These are phyloP conservation scores for Microcaecilia unicolor DNA, from an alignment of 2,797 vertebrate species.

Conservation along the genomic window DNA sequence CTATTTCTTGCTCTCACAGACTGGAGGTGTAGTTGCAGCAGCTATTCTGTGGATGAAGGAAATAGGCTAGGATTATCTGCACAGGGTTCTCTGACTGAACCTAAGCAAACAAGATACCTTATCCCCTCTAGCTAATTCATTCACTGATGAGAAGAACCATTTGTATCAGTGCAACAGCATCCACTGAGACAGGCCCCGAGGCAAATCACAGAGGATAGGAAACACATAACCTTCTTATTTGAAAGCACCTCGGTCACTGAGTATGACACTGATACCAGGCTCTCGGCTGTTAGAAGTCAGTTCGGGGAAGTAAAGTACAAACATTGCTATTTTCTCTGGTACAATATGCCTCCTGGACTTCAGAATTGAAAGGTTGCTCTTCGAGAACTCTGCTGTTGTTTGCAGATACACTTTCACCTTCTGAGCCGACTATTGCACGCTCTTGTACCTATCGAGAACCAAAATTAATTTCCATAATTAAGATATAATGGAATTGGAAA, in stretches of 20 bases:
- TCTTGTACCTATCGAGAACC: no score
- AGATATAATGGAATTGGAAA: no score
- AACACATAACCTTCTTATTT: conserved; percentile 10
- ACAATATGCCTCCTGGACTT: background rate
- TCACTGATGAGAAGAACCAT: conserved; percentile 7
- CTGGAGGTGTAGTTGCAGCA: background rate
- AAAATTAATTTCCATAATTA: no score
- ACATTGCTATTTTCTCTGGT: background rate
- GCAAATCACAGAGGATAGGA: conserved; percentile 15
- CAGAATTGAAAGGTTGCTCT: background rate
- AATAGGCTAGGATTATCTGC: no score
- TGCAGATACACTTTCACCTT: background rate
- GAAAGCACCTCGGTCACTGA: conserved; percentile 6
- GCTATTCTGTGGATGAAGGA: background rate
- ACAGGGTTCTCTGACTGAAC: conserved; percentile 19
- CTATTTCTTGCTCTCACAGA: conserved; percentile 35
- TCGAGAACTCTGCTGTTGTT: rapidly evolving
- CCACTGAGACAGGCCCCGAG: conserved; percentile 13
- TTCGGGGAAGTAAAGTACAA: background rate
- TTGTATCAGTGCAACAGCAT: conserved; percentile 11
- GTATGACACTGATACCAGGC: conserved; percentile 20
- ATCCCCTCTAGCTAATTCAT: conserved; percentile 17
- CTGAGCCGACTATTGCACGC: no score
- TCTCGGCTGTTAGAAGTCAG: conserved; percentile 24
- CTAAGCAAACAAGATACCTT: conserved; percentile 29